Evolutionary conservation across 2,888 invertebrate species (phyloP).

Genomic region (Endomychus coccineus): DNA sequence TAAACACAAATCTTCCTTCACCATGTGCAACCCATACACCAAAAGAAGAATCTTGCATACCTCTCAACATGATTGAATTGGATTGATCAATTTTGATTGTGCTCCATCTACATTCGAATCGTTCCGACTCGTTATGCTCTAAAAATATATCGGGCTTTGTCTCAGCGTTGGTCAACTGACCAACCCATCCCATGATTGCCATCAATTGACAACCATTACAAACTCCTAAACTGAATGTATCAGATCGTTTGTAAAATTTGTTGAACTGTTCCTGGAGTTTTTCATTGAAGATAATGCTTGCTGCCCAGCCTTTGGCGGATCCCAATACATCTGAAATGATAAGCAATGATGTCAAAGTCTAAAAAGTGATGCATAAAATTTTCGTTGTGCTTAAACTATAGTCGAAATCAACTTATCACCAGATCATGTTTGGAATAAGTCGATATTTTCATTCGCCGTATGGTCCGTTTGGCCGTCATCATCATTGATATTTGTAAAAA

Average conservation of each 20-base stretch:
- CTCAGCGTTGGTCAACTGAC: conserved; percentile 41
- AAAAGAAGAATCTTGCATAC: conserved; percentile 82
- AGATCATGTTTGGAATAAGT: too few relatives aligned
- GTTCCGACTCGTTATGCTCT: conserved; percentile 80
- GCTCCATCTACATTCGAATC: conserved; percentile 68
- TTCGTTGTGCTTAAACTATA: too few relatives aligned
- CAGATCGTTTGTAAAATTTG: conserved; percentile 59
- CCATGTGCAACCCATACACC: conserved; percentile 97
- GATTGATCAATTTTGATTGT: conserved; percentile 54
- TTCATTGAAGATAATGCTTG: conserved; percentile 76
- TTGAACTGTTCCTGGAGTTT: conserved; percentile 68
- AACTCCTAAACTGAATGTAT: conserved; percentile 95
- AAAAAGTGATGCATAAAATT: too few relatives aligned
- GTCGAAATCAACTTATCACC: too few relatives aligned
- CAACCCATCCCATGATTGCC: conserved; percentile 89
- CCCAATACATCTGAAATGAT: conserved; percentile 74
- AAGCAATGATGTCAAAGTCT: too few relatives aligned
- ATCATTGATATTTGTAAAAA: too few relatives aligned
- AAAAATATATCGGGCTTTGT: conserved; percentile 58
- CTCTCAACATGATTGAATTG: conserved; percentile 76
- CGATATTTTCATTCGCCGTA: too few relatives aligned
- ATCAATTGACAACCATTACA: conserved; percentile 98
- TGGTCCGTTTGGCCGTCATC: too few relatives aligned
- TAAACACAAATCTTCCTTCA: conserved; percentile 74
- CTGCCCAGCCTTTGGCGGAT: conserved; percentile 98